Percentiles rank a stretch among this genome's conserved stretches.
These are phyloP conservation scores for Pelusios castaneus DNA, from an alignment of 2,113 vertebrate species.

Conservation along the genomic window DNA sequence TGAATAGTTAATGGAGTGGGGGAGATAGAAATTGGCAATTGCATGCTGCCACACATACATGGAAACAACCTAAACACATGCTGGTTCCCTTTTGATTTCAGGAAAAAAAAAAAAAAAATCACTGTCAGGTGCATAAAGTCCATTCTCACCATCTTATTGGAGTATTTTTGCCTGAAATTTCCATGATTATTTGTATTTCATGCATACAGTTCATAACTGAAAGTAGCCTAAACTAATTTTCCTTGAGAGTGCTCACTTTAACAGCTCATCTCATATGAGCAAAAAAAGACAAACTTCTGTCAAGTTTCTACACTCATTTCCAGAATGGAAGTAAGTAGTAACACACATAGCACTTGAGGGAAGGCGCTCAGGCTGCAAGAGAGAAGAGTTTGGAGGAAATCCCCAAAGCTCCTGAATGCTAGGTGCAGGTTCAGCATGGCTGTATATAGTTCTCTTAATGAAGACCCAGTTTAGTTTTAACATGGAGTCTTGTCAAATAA, in stretches of 20 bases:
- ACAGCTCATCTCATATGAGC: not conserved
- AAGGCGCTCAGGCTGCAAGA: not conserved
- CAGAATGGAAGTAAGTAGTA: not conserved
- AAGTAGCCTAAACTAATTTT: not conserved
- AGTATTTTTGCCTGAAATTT: not conserved
- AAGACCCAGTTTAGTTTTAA: not conserved
- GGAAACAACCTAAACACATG: not conserved
- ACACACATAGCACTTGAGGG: not conserved
- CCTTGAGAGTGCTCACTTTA: not conserved
- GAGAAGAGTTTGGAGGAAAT: not conserved
- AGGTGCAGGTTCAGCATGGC: not conserved
- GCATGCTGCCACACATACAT: not conserved
- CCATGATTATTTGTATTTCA: not conserved
- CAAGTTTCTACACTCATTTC: not conserved
- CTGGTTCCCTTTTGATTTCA: not conserved
- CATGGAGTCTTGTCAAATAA: not conserved
- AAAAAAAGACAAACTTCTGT: not conserved
- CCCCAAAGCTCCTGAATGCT: not conserved
- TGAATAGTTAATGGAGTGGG: not conserved
- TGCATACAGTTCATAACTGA: not conserved
- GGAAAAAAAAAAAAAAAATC: no score
- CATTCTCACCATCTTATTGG: not conserved
- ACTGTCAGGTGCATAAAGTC: not conserved
- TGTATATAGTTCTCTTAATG: not conserved
- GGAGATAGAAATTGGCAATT: not conserved